Percentiles rank a stretch among this genome's conserved stretches.
Evolutionary conservation across 2,888 invertebrate species (phyloP).

Genomic region (Chrysolina haemoptera): DNA sequence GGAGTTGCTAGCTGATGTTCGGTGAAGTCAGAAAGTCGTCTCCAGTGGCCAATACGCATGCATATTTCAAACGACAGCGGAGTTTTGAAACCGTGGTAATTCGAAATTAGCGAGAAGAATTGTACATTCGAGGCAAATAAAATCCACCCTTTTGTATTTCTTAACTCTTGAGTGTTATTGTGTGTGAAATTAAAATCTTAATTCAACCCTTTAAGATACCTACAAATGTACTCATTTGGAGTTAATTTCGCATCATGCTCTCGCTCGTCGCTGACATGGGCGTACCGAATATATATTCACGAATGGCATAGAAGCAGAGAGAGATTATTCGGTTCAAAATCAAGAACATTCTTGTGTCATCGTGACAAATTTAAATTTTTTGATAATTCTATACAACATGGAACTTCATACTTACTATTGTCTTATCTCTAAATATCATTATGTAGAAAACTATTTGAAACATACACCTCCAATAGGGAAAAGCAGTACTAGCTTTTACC

Average conservation of each 20-base stretch:
- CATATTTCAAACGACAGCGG: slow-evolving; percentile 65
- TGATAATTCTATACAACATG: too few species aligned
- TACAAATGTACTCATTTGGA: slow-evolving; percentile 62
- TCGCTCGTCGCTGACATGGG: slow-evolving; percentile 32
- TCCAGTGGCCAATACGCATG: slow-evolving; percentile 66
- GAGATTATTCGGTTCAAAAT: too few species aligned
- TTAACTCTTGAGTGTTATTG: slow-evolving; percentile 67
- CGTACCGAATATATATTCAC: background rate
- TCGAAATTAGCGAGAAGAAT: slow-evolving; percentile 67
- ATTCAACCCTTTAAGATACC: slow-evolving; percentile 66
- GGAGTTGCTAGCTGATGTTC: slow-evolving; percentile 45
- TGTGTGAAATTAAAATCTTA: slow-evolving; percentile 71
- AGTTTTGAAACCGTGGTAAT: slow-evolving; percentile 63
- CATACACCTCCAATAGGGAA: too few species aligned
- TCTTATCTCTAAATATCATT: too few species aligned
- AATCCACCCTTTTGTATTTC: slow-evolving; percentile 65
- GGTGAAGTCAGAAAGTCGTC: slow-evolving; percentile 57
- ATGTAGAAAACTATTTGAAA: too few species aligned
- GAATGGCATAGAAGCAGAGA: too few species aligned
- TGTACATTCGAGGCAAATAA: slow-evolving; percentile 67
- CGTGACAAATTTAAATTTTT: too few species aligned
- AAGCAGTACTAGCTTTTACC: too few species aligned
- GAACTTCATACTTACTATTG: too few species aligned
- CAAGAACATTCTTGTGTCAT: too few species aligned
- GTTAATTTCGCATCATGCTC: slow-evolving; percentile 61